phyloP scores from a whole-genome alignment of 2,888 invertebrate species.

The Flexamia atlantica region DNA sequence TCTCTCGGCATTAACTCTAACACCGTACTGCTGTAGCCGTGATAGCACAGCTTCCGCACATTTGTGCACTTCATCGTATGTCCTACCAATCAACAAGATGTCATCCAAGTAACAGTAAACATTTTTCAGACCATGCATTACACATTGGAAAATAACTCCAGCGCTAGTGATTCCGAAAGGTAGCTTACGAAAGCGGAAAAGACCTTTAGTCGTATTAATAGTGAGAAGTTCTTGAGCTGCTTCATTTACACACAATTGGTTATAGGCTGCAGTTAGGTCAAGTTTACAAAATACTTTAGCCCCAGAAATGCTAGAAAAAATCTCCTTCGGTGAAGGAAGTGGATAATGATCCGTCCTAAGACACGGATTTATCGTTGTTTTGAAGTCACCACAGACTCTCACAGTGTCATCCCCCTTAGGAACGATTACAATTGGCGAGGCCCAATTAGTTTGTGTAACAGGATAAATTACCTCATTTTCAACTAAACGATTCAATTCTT shows the following conservation, averaged over 20 bases:
- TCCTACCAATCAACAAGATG: background rate
- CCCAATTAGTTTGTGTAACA: background rate
- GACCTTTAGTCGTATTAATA: background rate
- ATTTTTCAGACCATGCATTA: background rate
- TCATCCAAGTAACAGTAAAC: slow-evolving; percentile 9
- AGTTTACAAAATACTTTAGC: background rate
- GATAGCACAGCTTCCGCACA: background rate
- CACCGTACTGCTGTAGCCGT: background rate
- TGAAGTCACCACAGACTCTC: slow-evolving; percentile 14
- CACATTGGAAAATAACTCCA: background rate
- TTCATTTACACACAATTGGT: background rate
- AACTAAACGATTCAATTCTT: background rate
- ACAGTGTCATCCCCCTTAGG: background rate
- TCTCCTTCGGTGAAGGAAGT: background rate
- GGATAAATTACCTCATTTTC: slow-evolving; percentile 2
- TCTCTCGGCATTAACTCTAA: background rate
- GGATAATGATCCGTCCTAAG: slow-evolving; percentile 23
- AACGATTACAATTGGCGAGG: background rate
- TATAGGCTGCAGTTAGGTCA: background rate
- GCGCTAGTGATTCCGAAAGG: background rate
- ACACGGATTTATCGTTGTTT: background rate
- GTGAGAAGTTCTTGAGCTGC: background rate
- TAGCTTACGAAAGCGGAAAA: background rate
- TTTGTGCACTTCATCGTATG: background rate
- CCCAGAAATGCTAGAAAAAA: slow-evolving; percentile 11